Percentiles rank a stretch among this genome's conserved stretches.
These are phyloP conservation scores for Helicoverpa armigera DNA, from an alignment of 1,140 invertebrate genomes.

Conservation along the genomic window DNA sequence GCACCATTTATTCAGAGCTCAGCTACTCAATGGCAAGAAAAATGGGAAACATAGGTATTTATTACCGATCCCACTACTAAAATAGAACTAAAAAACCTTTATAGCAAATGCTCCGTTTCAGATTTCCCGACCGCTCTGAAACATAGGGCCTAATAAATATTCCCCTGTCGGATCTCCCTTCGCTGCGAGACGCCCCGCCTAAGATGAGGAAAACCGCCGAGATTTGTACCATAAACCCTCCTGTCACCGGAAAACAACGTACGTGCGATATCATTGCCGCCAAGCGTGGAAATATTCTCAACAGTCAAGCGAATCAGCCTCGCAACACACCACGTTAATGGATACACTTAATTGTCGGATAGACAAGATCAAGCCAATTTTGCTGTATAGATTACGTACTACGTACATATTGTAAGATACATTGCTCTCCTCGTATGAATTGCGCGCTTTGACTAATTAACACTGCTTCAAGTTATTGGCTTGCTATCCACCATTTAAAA, in stretches of 20 bases:
- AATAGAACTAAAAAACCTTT: conserved; percentile 54
- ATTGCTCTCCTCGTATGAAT: conserved; percentile 5
- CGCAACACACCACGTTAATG: conserved; percentile 3
- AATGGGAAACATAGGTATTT: conserved; percentile 40
- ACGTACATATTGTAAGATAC: neutral
- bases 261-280: conserved; percentile 56
- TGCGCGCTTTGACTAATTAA: neutral
- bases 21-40: conserved; percentile 43
- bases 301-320: conserved; percentile 15
- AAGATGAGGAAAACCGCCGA: conserved; percentile 61
- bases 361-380: conserved; percentile 22
- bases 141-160: conserved; percentile 64
- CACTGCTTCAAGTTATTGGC: neutral
- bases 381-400: neutral
- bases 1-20: conserved; percentile 33
- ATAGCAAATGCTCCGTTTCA: conserved; percentile 52
- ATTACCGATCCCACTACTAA: conserved; percentile 45
- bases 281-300: conserved; percentile 49
- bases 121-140: conserved; percentile 57
- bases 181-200: conserved; percentile 44
- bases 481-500: neutral
- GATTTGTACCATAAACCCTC: conserved; percentile 68
- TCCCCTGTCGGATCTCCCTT: conserved; percentile 55
- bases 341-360: conserved; percentile 20
- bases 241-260: conserved; percentile 63